phyloP scores from a whole-genome alignment of 1,140 invertebrate genomes.

The Meloidogyne exigua region DNA sequence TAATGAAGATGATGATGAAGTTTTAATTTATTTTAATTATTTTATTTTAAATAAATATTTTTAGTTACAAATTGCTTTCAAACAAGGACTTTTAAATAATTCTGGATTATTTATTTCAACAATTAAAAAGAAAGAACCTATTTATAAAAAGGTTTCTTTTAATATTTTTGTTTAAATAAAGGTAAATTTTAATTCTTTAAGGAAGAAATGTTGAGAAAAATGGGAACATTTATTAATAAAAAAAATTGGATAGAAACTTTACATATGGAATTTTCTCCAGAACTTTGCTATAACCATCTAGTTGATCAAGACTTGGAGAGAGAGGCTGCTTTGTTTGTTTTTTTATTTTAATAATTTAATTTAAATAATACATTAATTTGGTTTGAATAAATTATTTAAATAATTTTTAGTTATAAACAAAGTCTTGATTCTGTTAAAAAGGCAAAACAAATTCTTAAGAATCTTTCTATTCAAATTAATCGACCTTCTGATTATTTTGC shows the following conservation, averaged over 20 bases:
- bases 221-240: background rate
- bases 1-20: background rate
- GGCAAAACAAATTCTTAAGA: constrained; percentile 48
- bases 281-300: constrained; percentile 2
- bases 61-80: constrained; percentile 25
- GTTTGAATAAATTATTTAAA: background rate
- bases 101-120: constrained; percentile 10
- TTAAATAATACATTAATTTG: background rate
- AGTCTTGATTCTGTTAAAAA: constrained; percentile 48
- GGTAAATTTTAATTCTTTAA: background rate
- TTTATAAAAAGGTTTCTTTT: background rate
- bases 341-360: background rate
- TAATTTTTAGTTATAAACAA: constrained; percentile 54
- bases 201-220: constrained; percentile 18
- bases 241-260: constrained; percentile 13
- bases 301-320: constrained; percentile 18
- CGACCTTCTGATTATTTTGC: constrained; percentile 92
- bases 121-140: constrained; percentile 5
- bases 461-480: constrained; percentile 42
- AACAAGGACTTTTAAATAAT: constrained; percentile 17
- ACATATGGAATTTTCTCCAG: constrained; percentile 1
- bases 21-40: background rate
- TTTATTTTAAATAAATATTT: background rate
- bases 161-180: background rate
- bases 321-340: constrained; percentile 18